Evolutionary conservation across 2,888 invertebrate genomes (phyloP).

Genomic region (Diaphora mendica): DNA sequence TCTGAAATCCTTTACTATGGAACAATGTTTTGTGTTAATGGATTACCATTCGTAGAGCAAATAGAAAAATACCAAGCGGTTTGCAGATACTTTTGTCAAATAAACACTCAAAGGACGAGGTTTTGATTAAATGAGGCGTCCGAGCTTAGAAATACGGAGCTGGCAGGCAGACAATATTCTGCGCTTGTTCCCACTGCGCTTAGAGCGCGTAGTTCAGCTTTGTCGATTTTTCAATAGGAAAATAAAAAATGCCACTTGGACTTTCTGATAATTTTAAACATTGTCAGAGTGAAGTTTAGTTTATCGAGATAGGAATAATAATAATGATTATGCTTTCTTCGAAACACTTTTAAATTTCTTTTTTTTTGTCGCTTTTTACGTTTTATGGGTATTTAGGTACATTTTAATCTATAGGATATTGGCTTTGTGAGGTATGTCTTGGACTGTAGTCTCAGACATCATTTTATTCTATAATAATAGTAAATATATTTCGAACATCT

Average conservation of each 20-base stretch:
- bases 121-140: constrained; percentile 74
- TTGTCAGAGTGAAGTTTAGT: constrained; percentile 19
- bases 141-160: constrained; percentile 64
- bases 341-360: neutral
- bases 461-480: too few relatives aligned
- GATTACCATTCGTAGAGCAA: constrained; percentile 35
- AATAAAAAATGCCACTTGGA: constrained; percentile 63
- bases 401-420: too few relatives aligned
- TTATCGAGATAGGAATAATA: neutral
- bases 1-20: neutral
- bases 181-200: constrained; percentile 52
- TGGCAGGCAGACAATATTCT: constrained; percentile 64
- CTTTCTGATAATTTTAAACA: constrained; percentile 66
- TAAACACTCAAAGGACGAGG: constrained; percentile 68
- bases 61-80: constrained; percentile 40
- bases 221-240: constrained; percentile 60
- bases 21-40: constrained; percentile 43
- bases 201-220: constrained; percentile 56
- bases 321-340: neutral
- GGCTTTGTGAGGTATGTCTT: too few relatives aligned
- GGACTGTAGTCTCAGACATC: too few relatives aligned
- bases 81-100: constrained; percentile 64
- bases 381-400: neutral
- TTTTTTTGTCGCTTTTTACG: neutral
- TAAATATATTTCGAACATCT: too few relatives aligned